phyloP scores from a whole-genome alignment of 2,113 vertebrate species.

The Glaucomys volans region DNA sequence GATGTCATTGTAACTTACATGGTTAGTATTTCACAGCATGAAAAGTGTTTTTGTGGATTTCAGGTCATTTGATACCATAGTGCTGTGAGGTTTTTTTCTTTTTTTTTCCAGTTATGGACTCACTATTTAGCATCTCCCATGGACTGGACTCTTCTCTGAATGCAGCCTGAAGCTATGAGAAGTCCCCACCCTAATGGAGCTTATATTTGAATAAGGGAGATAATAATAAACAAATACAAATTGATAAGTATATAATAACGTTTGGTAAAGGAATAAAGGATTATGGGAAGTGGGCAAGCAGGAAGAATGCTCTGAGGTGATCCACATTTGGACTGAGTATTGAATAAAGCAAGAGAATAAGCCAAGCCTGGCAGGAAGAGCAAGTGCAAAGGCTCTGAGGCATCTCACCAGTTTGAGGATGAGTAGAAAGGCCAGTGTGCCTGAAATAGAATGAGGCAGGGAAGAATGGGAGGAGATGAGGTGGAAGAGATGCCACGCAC shows the following conservation, averaged over 20 bases:
- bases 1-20: neutral
- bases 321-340: neutral
- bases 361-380: neutral
- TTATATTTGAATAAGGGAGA: neutral
- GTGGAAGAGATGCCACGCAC: neutral
- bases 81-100: neutral
- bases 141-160: neutral
- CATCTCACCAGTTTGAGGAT: neutral
- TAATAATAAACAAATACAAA: neutral
- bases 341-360: neutral
- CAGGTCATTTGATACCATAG: neutral
- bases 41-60: neutral
- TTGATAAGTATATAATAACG: neutral
- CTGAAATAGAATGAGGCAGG: neutral
- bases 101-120: neutral
- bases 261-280: neutral
- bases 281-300: neutral
- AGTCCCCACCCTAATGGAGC: neutral
- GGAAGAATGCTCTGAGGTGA: neutral
- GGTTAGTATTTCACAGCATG: neutral
- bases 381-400: neutral
- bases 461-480: neutral
- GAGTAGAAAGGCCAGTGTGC: neutral
- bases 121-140: neutral
- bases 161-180: neutral